Base-by-base conservation (phyloP, 2,797 vertebrate species). In the Mycteria americana region DNA sequence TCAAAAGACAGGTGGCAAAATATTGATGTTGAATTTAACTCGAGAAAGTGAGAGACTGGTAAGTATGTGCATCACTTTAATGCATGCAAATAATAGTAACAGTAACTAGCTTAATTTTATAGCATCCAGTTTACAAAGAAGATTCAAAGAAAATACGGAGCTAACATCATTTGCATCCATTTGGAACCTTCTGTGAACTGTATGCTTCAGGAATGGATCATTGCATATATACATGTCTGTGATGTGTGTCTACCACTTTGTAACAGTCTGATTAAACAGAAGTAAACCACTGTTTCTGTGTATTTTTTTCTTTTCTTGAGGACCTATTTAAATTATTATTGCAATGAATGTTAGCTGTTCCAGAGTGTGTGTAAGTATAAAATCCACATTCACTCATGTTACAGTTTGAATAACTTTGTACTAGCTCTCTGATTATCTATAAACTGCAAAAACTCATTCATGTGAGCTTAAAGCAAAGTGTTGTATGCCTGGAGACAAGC, bases 11-110 rank as follows among this genome's bases (percentile, higher is more conserved):
- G 65, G 76, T 94, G 91, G 79, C 64, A 96, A 95, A 96, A 78
- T 83, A 80, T 8, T 78, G 89, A 27, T 85, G 79, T 83, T 84
- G 83, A 89, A 91, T 93, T 89, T 94, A 94, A 95, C 97, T 97
- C 21, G 33, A 93, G 86, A 96, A 77, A 94, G 50, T 96, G 93
- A 97, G 68, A 97, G 80, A 77, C 80, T 94, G 98, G 98, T 98
- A 98, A 98, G 98, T 98, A 98, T 95, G 53, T 95, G 87, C 91
- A 85, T 96, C 89, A 95, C 78, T 93, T 93, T 88, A 96, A 81
- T 98, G 98, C 97, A 98, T 98, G 97, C 95, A 88, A 86, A 59
- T 88, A 76, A 74, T 64, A 69, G 83, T 88, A 94, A 82, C 53
- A 46, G 67, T 94, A 92, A 96, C 46, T 48, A 92, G 91, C 80